These are phyloP conservation scores for Ranitomeya variabilis DNA, from an alignment of 2,113 vertebrate genomes.

Conservation along the genomic window DNA sequence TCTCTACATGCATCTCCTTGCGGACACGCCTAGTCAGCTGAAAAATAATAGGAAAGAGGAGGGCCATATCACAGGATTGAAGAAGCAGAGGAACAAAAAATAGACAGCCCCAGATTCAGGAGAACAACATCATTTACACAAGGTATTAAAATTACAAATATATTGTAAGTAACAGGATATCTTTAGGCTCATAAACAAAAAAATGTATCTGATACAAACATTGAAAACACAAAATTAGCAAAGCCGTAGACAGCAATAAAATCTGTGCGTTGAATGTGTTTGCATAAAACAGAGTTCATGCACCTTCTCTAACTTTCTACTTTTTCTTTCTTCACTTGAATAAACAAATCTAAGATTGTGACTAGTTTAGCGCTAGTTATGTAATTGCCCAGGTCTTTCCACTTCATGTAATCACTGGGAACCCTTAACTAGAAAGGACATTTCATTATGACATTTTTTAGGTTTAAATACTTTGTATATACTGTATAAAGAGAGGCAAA, in stretches of 20 bases:
- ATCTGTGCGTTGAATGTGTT: background rate
- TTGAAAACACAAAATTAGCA: background rate
- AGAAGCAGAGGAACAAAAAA: too few species aligned
- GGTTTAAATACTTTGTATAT: background rate
- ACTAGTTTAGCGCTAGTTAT: slow-evolving; percentile 13
- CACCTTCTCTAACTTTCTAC: background rate
- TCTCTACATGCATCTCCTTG: too few species aligned
- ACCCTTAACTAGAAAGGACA: background rate
- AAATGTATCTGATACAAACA: background rate
- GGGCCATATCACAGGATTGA: too few species aligned
- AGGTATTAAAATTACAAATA: too few species aligned
- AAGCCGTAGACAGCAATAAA: background rate
- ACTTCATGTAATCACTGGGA: background rate
- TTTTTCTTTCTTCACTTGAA: background rate
- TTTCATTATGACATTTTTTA: background rate
- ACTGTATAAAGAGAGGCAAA: too few species aligned
- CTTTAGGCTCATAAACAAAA: background rate
- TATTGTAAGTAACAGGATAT: too few species aligned
- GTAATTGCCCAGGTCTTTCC: slow-evolving; percentile 15
- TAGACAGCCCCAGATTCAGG: too few species aligned
- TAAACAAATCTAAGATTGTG: background rate
- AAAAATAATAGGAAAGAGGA: too few species aligned
- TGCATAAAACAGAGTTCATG: background rate
- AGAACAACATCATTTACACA: too few species aligned
- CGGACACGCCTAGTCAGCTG: too few species aligned